phyloP scores from a whole-genome alignment of 2,888 invertebrate genomes.

The Hypomecis atomaria region DNA sequence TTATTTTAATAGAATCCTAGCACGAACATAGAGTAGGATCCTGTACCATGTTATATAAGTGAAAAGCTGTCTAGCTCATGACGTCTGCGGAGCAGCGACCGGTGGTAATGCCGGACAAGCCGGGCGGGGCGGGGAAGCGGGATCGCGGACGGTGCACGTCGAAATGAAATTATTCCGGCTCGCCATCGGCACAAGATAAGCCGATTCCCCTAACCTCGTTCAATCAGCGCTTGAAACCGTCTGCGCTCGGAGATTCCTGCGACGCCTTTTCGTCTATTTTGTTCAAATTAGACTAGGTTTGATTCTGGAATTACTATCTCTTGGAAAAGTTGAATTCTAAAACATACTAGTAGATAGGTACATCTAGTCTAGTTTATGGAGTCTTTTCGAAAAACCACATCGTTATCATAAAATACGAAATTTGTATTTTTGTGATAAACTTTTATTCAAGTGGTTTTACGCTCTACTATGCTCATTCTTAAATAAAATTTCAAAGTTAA shows the following conservation, averaged over 20 bases:
- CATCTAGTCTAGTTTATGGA: too few relatives aligned
- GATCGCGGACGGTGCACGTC: constrained; percentile 55
- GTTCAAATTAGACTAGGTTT: constrained; percentile 5
- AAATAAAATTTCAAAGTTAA: too few relatives aligned
- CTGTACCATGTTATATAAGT: constrained; percentile 24
- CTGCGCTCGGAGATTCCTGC: constrained; percentile 48
- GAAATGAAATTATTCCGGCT: constrained; percentile 72
- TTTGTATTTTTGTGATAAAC: too few relatives aligned
- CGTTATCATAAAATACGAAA: too few relatives aligned
- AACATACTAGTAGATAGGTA: too few relatives aligned
- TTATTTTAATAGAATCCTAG: not conserved
- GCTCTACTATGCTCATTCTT: too few relatives aligned
- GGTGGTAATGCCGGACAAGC: constrained; percentile 11
- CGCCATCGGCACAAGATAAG: constrained; percentile 71
- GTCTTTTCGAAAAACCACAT: too few relatives aligned
- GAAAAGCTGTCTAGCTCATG: constrained; percentile 22
- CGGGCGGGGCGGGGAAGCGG: constrained; percentile 16
- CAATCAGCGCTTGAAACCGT: constrained; percentile 66
- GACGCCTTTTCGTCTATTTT: constrained; percentile 23
- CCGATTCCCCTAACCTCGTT: constrained; percentile 78
- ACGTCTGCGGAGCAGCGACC: constrained; percentile 25
- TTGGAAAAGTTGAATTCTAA: not conserved
- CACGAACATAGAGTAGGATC: not conserved
- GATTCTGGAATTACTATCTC: not conserved
- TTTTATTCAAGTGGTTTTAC: too few relatives aligned